Base-by-base conservation (phyloP, 2,797 vertebrate species). In the Bovichtus diacanthus region DNA sequence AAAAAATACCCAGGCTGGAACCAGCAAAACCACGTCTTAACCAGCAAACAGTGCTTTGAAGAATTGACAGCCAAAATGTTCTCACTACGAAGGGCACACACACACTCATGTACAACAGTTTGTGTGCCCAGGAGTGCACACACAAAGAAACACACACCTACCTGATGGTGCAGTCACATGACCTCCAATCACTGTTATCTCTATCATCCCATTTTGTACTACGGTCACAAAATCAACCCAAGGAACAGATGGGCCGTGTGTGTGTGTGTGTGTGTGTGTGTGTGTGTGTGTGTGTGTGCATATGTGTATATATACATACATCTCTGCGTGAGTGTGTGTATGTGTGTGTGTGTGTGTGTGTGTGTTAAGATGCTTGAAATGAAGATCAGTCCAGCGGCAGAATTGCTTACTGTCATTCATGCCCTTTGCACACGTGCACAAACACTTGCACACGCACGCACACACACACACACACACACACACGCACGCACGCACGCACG, bases 321-420 rank as follows among this genome's bases (percentile, higher is more conserved):
- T 27, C 4, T 36, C 19, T 59, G 41, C 47, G 29, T 55, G 43
- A 60, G 63, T 78, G 18, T 18, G 34, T 7, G 39, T 66, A 7
- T 56, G 70, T 61, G 23, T 76, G 61, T 55, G 75, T 13, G 2
- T 27, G 59, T 15, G 77, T 38, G 73, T 59, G 67, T 55, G 41
- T 65, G 65, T 65, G 80, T 85, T 86, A 81, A 83, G 79, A 88
- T 78, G 74, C 60, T 82, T 70, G 70, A 85, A 90, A 91, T 89
- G 82, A 90, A 87, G 83, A 93, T 90, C 89, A 88, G 87, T 88
- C 86, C 86, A 85, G 84, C 68, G 12, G 84, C 87, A 89, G 88
- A 91, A 91, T 88, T 90, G 87, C 84, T 86, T 85, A 87, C 87
- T 87, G 87, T 88, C 89, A 86, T 87, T 91, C 88, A 89, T 88